Evolutionary conservation across 2,888 invertebrate genomes (phyloP), one percentile per base, ranked within the genome.

Genomic region (Teleiodes luculella): DNA sequence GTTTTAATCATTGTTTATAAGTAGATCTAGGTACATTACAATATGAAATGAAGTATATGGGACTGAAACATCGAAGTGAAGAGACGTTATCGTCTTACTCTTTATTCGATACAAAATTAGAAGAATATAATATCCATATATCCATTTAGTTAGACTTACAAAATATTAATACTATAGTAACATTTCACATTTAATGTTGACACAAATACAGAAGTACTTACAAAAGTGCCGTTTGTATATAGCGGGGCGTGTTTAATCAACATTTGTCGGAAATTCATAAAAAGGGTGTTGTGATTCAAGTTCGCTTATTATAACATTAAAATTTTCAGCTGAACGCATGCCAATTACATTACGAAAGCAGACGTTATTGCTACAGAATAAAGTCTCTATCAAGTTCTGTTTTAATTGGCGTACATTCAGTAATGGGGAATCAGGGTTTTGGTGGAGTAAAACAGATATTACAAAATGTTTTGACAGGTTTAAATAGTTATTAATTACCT

Each of bases 111-210:
- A 89, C 86, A 89, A 89, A 88, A 88, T 88, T 88, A 89, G 88
- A 89, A 89, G 88, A 87, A 88, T 89, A 89, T 87, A 43, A 81
- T 85, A 86, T 86, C 79, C 86, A 86, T 85, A n/a, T n/a, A n/a
- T n/a, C n/a, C n/a, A n/a, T n/a, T n/a, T n/a, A n/a, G n/a, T 87
- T 88, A 87, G 81, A 81, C 83, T 86, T 87, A 86, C 66, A 81
- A 80, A 80, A 80, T 84, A 86, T 83, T 78, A 82, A 78, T 83
- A 84, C 80, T 83, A 79, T 80, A 74, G 70, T 74, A 76, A 76
- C 77, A 78, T 78, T 76, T 75, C 65, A 70, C 71, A 70, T 60
- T 68, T 78, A 71, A 76, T 78, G 74, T 79, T 79, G 83, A 85
- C 82, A 84, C 79, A 77, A 76, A 82, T 78, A 83, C 78, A 77